Percentiles rank a stretch among this genome's conserved stretches.
These are phyloP conservation scores for Scylla paramamosain DNA, from an alignment of 1,140 invertebrate species.

Conservation along the genomic window DNA sequence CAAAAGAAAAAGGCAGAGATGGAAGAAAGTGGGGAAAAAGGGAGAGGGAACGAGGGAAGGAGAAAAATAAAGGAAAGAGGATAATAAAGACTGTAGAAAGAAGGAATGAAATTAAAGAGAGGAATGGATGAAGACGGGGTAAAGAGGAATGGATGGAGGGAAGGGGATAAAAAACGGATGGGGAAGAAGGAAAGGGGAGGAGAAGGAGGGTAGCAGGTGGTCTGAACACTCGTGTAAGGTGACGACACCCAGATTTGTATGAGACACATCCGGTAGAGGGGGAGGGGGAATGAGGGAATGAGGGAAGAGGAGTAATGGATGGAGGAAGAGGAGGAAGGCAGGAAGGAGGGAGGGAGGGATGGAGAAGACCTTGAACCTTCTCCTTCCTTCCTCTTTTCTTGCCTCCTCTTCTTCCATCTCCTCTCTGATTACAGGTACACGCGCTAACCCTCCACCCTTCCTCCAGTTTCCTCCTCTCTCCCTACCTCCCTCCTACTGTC, in stretches of 20 bases:
- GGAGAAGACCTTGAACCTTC: constrained; percentile 1
- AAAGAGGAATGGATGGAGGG: background rate
- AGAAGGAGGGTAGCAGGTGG: background rate
- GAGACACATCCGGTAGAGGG: background rate
- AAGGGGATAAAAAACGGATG: background rate
- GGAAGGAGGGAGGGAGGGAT: background rate
- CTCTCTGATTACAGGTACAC: constrained; percentile 12
- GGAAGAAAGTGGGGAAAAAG: too few species aligned
- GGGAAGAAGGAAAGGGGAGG: background rate
- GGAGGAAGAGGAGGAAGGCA: background rate
- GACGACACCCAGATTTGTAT: background rate
- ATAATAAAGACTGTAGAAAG: too few species aligned
- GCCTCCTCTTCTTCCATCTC: background rate
- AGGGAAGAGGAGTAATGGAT: background rate
- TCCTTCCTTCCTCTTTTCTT: background rate
- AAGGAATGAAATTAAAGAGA: too few species aligned
- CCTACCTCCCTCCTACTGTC: background rate
- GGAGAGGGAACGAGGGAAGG: too few species aligned
- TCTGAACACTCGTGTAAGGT: background rate
- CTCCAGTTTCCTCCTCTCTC: background rate
- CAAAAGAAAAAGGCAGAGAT: too few species aligned
- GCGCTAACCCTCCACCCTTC: background rate
- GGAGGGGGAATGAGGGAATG: too few species aligned
- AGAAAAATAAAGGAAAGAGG: background rate
- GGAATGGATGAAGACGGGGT: background rate